Base-by-base conservation (phyloP, 2,797 vertebrate species). In the Eulemur albifrons region DNA sequence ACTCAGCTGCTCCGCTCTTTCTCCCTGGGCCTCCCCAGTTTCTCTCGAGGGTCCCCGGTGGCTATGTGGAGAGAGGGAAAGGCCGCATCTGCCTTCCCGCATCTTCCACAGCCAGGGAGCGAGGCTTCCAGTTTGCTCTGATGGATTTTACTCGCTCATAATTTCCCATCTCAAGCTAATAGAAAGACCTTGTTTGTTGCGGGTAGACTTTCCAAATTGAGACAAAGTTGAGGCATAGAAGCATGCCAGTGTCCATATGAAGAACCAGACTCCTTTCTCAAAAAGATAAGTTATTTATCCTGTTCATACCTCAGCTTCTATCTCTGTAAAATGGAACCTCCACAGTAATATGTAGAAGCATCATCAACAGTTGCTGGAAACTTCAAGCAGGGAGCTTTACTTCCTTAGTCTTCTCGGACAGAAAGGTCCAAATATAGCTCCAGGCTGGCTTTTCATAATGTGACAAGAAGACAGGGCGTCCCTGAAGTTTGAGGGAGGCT, bases 401-500 rank as follows among this genome's bases (percentile, higher is more conserved):
- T 98, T 98, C 97, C 97, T 94, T 87, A 93, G 97, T 95, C 85
- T 97, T 97, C 86, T 96, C 27, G 98, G 97, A 97, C 93, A 98
- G 98, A 97, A 98, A 98, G 96, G 86, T 97, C 97, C 97, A 97
- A 97, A 97, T 98, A 98, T 94, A 97, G 97, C 65, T 96, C 93
- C 96, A 93, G 96, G 94, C 97, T 98, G 97, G 96, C 98, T 98
- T 98, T 98, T 97, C 96, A 84, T 97, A 98, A 97, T 90, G 90
- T 84, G 97, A 98, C 82, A 97, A 97, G 96, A 96, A 97, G 98
- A 97, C 96, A 98, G 96, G 97, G 93, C 8, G 3, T 98, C 98
- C 98, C 97, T 98, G 96, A 98, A 98, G 98, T 98, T 98, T 98
- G 97, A 97, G 96, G 73, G 93, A 98, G 97, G 96, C 97, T 98